Percentiles rank a stretch among this genome's conserved stretches.
These are phyloP conservation scores for Bubo bubo DNA, from an alignment of 2,113 vertebrate genomes.

Conservation along the genomic window DNA sequence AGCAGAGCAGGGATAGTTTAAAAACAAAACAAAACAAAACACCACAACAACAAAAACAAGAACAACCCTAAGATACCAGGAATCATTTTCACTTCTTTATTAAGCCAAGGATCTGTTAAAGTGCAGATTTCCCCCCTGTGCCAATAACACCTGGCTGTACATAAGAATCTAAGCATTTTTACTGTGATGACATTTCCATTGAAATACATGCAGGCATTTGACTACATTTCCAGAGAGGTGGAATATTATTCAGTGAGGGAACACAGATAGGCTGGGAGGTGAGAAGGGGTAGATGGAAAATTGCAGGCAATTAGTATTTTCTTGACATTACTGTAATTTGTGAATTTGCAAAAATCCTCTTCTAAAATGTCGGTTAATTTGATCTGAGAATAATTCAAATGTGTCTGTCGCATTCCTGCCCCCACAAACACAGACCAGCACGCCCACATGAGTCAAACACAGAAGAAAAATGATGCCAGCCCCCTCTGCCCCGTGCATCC, in stretches of 20 bases:
- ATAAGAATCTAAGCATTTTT: background rate
- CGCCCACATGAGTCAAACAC: fast-evolving
- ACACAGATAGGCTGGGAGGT: background rate
- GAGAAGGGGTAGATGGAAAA: constrained; percentile 19
- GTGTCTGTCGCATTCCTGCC: background rate
- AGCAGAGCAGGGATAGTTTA: background rate
- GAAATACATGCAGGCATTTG: background rate
- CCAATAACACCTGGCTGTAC: constrained; percentile 26
- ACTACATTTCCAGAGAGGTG: background rate
- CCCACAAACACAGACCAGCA: background rate
- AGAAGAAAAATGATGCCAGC: background rate
- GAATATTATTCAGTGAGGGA: constrained; percentile 37
- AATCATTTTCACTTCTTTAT: constrained; percentile 51
- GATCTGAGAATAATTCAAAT: background rate
- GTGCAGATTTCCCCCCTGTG: background rate
- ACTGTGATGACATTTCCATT: constrained; percentile 18
- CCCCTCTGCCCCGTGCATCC: background rate
- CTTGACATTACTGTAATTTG: constrained; percentile 35
- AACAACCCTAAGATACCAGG: background rate
- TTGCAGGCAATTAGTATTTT: constrained; percentile 34
- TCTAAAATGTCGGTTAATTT: background rate
- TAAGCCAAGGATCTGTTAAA: constrained; percentile 49
- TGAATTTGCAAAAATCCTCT: background rate
- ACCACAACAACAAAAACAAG: no score
- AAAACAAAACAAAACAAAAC: background rate